Conservation (phyloP, 35 echinoderm and acorn worm species). For the Apostichopus californicus region DNA sequence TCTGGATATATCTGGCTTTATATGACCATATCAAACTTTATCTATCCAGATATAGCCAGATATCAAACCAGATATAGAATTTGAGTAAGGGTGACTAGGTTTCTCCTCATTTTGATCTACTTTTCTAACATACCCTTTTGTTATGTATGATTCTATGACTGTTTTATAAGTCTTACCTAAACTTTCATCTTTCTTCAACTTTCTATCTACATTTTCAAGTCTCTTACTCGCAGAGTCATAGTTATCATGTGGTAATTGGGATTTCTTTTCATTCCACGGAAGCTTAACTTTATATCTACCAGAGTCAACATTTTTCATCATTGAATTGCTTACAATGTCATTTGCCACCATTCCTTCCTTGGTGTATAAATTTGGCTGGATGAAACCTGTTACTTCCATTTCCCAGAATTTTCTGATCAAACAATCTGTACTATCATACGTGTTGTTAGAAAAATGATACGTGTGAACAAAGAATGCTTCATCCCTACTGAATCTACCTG, state of each 20-base stretch:
- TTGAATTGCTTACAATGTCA: constrained; percentile 20
- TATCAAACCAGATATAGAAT: no score
- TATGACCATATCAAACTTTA: no score
- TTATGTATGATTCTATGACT: constrained; percentile 8
- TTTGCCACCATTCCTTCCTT: constrained; percentile 34
- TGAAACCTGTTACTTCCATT: constrained; percentile 36
- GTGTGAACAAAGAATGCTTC: not conserved
- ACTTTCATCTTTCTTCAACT: constrained; percentile 4
- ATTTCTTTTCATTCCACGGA: constrained; percentile 19
- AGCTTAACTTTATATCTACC: constrained; percentile 49
- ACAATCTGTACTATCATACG: not conserved
- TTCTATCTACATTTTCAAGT: constrained; percentile 44
- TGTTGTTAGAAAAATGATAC: not conserved
- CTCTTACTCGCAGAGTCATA: constrained; percentile 19
- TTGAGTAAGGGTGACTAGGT: no score
- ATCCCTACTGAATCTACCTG: not conserved
- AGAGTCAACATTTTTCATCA: constrained; percentile 18
- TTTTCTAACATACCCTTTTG: constrained; percentile 46
- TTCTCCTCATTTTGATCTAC: constrained; percentile 1
- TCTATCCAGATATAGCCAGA: no score
- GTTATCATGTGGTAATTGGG: constrained; percentile 27
- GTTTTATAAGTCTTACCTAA: constrained; percentile 16
- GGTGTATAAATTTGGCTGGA: not conserved
- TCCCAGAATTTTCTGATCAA: constrained; percentile 51
- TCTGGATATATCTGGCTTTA: no score